Conservation (phyloP, 2,113 vertebrate species). For the Herpetotheres cachinnans region DNA sequence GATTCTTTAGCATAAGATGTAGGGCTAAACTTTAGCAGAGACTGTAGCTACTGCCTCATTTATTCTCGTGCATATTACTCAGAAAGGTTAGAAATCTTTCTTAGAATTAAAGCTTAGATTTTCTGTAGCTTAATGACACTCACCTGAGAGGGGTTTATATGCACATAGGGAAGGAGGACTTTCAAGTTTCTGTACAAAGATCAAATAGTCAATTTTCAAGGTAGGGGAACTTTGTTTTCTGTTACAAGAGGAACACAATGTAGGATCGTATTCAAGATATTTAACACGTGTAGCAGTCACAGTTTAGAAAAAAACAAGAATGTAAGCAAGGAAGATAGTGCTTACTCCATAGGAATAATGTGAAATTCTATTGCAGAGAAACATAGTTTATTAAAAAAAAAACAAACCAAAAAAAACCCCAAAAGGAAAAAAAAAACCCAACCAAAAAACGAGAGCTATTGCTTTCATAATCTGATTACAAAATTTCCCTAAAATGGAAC, state of each 20-base stretch:
- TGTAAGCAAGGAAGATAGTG: not conserved
- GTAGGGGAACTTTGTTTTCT: not conserved
- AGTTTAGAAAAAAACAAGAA: not conserved
- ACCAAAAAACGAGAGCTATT: not conserved
- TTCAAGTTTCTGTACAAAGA: not conserved
- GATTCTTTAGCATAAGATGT: not conserved
- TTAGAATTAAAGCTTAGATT: not conserved
- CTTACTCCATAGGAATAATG: not conserved
- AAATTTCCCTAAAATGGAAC: not conserved
- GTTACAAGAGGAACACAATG: not conserved
- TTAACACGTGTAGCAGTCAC: not conserved
- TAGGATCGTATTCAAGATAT: not conserved
- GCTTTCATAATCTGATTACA: not conserved
- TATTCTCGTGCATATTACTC: not conserved
- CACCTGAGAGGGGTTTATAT: not conserved
- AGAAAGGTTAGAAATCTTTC: not conserved
- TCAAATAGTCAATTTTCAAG: not conserved
- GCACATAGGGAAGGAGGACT: not conserved
- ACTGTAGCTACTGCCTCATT: not conserved
- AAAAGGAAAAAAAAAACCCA: not conserved
- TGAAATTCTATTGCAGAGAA: not conserved
- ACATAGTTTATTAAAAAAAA: not conserved
- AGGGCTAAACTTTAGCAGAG: not conserved
- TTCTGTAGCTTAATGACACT: not conserved
- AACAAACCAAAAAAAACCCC: not conserved